Conservation (phyloP, 2,888 invertebrate genomes). For the Cremastobaeus sp. region DNA sequence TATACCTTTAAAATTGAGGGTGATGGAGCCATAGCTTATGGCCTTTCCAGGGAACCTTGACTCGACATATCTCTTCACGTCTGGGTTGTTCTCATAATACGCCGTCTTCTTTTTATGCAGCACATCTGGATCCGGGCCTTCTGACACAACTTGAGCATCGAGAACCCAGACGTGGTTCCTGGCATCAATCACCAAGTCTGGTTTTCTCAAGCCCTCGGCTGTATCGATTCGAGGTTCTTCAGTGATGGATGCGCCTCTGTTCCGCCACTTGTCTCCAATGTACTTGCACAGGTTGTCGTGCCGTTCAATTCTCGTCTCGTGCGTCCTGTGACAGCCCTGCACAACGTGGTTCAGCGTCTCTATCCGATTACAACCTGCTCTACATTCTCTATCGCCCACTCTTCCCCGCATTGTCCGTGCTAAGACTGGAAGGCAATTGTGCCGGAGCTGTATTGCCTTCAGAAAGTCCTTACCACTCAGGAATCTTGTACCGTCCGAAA, state of each 20-base stretch:
- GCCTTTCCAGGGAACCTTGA: constrained; percentile 62
- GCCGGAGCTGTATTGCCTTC: constrained; percentile 15
- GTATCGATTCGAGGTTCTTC: background rate
- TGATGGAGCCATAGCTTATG: no score
- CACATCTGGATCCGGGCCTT: background rate
- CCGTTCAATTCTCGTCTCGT: constrained; percentile 68
- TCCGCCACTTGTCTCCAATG: background rate
- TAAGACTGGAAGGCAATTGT: constrained; percentile 36
- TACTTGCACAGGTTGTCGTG: constrained; percentile 63
- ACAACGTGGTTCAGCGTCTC: constrained; percentile 42
- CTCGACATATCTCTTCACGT: background rate
- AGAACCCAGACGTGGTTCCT: constrained; percentile 8
- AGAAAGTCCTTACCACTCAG: constrained; percentile 39
- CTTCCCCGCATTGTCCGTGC: constrained; percentile 19
- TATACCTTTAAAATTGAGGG: no score
- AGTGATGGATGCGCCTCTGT: background rate
- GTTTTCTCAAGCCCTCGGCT: background rate
- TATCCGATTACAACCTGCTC: constrained; percentile 29
- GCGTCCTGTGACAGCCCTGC: constrained; percentile 49
- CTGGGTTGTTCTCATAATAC: background rate
- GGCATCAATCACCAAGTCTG: background rate
- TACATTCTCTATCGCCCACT: background rate
- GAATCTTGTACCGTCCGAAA: constrained; percentile 28
- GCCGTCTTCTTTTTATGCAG: background rate
- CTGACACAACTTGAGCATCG: background rate